phyloP scores from a whole-genome alignment of 2,797 vertebrate species.

The Etheostoma nigrum region DNA sequence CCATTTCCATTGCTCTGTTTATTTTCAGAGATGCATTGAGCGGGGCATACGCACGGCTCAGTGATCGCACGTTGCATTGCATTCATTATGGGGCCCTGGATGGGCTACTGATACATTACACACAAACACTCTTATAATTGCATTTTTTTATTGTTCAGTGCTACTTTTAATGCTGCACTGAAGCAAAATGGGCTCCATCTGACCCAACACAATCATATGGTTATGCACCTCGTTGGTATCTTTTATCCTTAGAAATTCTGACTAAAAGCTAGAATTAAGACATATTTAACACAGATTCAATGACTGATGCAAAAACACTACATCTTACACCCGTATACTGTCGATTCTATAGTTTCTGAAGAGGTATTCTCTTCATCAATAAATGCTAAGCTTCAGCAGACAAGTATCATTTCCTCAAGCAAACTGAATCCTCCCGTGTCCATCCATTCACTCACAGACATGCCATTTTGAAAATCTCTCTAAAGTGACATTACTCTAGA shows the following conservation, averaged over 20 bases:
- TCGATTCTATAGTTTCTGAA: conserved; percentile 62
- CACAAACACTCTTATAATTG: conserved; percentile 85
- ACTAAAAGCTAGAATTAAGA: conserved; percentile 56
- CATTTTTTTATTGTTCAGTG: conserved; percentile 78
- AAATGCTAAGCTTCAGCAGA: conserved; percentile 81
- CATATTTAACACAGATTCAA: conserved; percentile 32
- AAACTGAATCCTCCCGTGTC: conserved; percentile 79
- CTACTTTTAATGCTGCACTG: conserved; percentile 78
- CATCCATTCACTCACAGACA: conserved; percentile 81
- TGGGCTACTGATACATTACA: conserved; percentile 82
- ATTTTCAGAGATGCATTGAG: conserved; percentile 83
- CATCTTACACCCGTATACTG: conserved; percentile 15
- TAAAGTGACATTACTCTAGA: conserved; percentile 83
- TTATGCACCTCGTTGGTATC: conserved; percentile 59
- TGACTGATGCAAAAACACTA: conserved; percentile 25
- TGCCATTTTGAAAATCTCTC: conserved; percentile 82
- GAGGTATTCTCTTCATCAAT: conserved; percentile 77
- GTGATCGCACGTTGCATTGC: conserved; percentile 84
- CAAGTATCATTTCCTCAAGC: conserved; percentile 82
- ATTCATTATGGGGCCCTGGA: conserved; percentile 85
- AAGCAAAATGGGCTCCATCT: conserved; percentile 76
- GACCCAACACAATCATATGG: conserved; percentile 70
- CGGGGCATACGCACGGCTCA: conserved; percentile 80
- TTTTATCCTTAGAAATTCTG: conserved; percentile 51
- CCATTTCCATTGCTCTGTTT: conserved; percentile 86